Conservation (phyloP, 2,888 invertebrate species). For the Gasteruption jaculator region DNA sequence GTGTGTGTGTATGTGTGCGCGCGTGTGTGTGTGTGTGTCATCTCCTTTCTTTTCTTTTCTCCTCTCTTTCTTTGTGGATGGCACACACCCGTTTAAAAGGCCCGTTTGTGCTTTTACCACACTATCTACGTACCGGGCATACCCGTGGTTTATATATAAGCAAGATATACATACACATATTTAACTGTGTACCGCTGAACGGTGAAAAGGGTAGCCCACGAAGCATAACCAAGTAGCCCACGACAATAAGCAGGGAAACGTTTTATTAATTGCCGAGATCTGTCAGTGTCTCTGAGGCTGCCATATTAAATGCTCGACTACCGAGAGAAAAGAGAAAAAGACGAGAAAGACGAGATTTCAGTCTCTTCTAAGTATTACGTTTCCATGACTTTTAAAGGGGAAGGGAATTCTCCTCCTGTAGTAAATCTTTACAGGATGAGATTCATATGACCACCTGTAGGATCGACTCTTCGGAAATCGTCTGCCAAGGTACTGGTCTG, state of each 20-base stretch:
- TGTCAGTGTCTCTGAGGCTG: conserved; percentile 45
- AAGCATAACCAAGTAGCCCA: conserved; percentile 43
- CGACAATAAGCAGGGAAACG: conserved; percentile 48
- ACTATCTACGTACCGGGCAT: too few species aligned
- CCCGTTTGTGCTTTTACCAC: not conserved
- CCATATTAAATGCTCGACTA: conserved; percentile 41
- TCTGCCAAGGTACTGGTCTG: too few species aligned
- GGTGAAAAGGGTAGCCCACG: conserved; percentile 41
- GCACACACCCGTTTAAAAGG: not conserved
- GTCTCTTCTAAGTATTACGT: conserved; percentile 29
- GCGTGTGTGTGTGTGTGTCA: conserved; percentile 22
- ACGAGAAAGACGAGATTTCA: conserved; percentile 8
- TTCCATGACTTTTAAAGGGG: too few species aligned
- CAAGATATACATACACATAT: too few species aligned
- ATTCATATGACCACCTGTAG: too few species aligned
- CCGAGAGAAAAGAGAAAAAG: conserved; percentile 21
- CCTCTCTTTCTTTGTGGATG: conserved; percentile 4
- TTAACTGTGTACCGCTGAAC: conserved; percentile 6
- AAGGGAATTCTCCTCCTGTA: too few species aligned
- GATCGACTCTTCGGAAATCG: too few species aligned
- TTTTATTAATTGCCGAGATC: conserved; percentile 49
- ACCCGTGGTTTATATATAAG: too few species aligned
- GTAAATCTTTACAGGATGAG: too few species aligned
- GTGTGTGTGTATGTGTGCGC: too few species aligned
- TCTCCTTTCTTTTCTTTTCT: too few species aligned